Conservation (phyloP, 2,113 vertebrate genomes). For the Zonotrichia leucophrys region DNA sequence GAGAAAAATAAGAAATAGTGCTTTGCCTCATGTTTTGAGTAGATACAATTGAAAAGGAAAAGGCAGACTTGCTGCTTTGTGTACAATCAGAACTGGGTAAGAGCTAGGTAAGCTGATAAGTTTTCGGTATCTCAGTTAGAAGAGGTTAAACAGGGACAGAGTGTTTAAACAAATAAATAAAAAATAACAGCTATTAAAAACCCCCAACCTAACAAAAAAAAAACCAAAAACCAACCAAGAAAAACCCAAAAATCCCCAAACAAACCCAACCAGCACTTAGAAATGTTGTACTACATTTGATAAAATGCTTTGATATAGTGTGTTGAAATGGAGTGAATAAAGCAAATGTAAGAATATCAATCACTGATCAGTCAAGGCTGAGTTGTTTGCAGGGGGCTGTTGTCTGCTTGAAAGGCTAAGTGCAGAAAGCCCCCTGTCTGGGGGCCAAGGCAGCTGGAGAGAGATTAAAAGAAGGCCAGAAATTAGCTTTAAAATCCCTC, state of each 20-base stretch:
- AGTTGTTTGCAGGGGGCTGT: not conserved
- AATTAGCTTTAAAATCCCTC: not conserved
- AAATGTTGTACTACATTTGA: not conserved
- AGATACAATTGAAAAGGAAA: not conserved
- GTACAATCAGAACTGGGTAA: not conserved
- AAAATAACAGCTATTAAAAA: not conserved
- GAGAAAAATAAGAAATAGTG: not conserved
- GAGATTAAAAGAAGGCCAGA: not conserved
- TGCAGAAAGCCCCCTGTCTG: not conserved
- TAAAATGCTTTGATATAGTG: not conserved
- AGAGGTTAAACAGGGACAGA: not conserved
- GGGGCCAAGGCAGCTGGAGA: not conserved
- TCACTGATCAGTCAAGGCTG: not conserved
- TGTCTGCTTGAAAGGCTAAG: not conserved
- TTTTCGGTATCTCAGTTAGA: not conserved
- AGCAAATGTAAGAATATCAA: not conserved
- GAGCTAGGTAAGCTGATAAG: not conserved
- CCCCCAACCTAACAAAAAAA: fast-evolving
- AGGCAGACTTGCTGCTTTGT: not conserved
- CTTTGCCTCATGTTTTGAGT: not conserved
- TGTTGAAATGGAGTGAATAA: not conserved
- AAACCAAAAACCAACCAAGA: no score
- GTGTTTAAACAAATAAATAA: not conserved
- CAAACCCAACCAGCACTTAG: not conserved
- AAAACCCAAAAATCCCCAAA: no score